Conservation (phyloP, 2,113 vertebrate species). For the Lethenteron camtschaticum region DNA sequence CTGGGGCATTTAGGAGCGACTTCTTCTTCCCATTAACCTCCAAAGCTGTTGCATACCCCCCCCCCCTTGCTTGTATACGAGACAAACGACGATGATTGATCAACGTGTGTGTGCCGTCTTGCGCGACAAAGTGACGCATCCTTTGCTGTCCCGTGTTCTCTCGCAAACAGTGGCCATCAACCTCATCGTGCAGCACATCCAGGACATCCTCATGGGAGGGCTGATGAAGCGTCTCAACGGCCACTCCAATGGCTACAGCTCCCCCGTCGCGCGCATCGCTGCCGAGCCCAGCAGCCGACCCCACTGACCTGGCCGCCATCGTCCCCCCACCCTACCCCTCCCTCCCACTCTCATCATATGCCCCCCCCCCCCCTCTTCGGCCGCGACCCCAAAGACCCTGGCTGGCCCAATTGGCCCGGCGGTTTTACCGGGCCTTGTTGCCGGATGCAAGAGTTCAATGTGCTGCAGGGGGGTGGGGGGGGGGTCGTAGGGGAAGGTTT, state of each 20-base stretch:
- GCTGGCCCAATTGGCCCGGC: too few species aligned
- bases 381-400: not conserved
- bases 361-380: not conserved
- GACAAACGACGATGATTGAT: not conserved
- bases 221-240: slow-evolving; percentile 59
- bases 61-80: not conserved
- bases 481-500: too few species aligned
- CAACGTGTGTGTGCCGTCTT: not conserved
- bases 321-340: slow-evolving; percentile 14
- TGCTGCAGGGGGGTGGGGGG: too few species aligned
- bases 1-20: not conserved
- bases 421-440: too few species aligned
- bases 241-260: slow-evolving; percentile 40
- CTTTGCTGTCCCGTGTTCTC: not conserved
- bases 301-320: slow-evolving; percentile 43
- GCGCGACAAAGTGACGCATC: not conserved
- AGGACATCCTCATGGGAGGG: slow-evolving; percentile 84
- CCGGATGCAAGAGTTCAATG: too few species aligned
- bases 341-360: not conserved
- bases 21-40: not conserved
- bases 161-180: slow-evolving; percentile 68
- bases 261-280: slow-evolving; percentile 39
- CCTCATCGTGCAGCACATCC: slow-evolving; percentile 93
- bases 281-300: slow-evolving; percentile 83
- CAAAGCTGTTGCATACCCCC: not conserved